phyloP scores from a whole-genome alignment of 2,113 vertebrate species.

The Aphyosemion australe region DNA sequence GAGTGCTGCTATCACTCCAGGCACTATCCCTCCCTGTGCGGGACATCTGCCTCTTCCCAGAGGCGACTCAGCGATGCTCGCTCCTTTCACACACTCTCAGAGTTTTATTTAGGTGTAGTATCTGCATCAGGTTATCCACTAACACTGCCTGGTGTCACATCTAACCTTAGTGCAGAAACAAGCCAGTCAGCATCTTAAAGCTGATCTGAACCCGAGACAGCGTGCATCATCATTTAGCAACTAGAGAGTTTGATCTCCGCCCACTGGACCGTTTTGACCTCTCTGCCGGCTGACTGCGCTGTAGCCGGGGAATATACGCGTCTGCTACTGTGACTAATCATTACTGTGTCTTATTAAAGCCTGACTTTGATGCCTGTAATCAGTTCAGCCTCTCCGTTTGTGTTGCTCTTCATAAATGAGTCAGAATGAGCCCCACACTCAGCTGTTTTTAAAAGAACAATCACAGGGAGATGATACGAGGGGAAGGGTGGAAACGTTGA shows the following conservation, averaged over 20 bases:
- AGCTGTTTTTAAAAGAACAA: constrained; percentile 20
- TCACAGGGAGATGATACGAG: background rate
- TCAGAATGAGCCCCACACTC: constrained; percentile 6
- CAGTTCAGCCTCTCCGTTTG: constrained; percentile 31
- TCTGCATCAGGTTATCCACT: constrained; percentile 26
- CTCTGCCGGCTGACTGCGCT: constrained; percentile 20
- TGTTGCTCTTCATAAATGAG: constrained; percentile 23
- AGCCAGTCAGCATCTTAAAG: background rate
- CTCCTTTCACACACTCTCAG: constrained; percentile 17
- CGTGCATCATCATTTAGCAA: constrained; percentile 33
- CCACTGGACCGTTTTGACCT: constrained; percentile 47
- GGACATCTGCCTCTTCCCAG: constrained; percentile 73
- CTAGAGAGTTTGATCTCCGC: constrained; percentile 48
- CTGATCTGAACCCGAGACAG: constrained; percentile 21
- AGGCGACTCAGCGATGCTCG: constrained; percentile 54
- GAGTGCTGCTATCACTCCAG: constrained; percentile 70
- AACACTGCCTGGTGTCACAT: background rate
- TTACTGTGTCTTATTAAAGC: constrained; percentile 50
- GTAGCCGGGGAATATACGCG: constrained; percentile 43
- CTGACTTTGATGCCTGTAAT: constrained; percentile 52
- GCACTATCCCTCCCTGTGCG: constrained; percentile 65
- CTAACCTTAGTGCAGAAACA: background rate
- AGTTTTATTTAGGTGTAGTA: constrained; percentile 29
- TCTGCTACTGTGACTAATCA: constrained; percentile 60
- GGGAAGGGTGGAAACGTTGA: background rate